Evolutionary conservation across 2,797 vertebrate genomes (phyloP), one percentile per base, ranked within the genome.

Genomic region (Hippocampus kuda): DNA sequence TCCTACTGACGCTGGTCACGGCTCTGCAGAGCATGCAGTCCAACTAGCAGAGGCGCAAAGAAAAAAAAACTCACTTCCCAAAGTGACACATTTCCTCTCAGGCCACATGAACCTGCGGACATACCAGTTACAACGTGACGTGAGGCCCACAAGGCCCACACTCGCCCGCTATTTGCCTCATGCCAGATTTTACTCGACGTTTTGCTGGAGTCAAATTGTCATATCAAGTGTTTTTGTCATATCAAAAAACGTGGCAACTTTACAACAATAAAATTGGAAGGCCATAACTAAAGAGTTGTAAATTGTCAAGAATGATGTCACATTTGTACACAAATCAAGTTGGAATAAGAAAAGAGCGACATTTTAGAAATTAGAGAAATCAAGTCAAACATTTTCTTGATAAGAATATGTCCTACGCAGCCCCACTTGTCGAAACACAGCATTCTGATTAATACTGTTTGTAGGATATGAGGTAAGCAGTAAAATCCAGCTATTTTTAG

Each of bases 101-200:
- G 59, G 18, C 59, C 89, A 78, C 81, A 87, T 87, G 89, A 89
- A 91, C 89, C 90, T 90, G 89, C 83, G 88, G 89, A 90, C 87
- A 90, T 87, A 90, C 80, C 85, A 75, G 89, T 89, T 83, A 88
- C 87, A 88, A 69, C 69, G 75, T 82, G 75, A 75, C 70, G 34
- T 38, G 34, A 38, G 34, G 34, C 34, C 34, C 7, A 38, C 34
- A 38, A 38, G 34, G 63, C 34, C 51, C 66, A 67, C 59, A 84
- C 81, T 80, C 76, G 76, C 82, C 67, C 48, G 66, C 65, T 67
- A 67, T 82, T 76, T 71, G 80, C 76, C 80, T 79, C 75, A 3
- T 15, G 44, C 44, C 13, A 13, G 44, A 46, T 13, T 46, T 4
- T 46, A 13, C 15, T 46, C 76, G 70, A 72, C 64, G 73, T 61